phyloP scores from a whole-genome alignment of 92 coral and sea anemone genomes.

The Virgularia gustaviana region DNA sequence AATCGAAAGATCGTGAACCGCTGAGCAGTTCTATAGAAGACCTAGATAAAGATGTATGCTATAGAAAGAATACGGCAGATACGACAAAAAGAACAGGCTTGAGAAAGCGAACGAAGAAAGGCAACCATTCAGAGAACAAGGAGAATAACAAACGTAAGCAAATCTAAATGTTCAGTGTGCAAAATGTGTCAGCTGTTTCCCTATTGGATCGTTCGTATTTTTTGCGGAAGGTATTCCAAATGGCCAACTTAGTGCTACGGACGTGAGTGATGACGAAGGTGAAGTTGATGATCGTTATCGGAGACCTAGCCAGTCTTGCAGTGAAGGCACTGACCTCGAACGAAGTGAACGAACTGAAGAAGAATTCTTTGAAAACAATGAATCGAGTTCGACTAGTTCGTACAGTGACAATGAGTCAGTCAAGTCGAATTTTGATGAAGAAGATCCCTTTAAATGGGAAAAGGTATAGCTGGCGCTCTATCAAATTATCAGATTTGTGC shows the following conservation, averaged over 20 bases:
- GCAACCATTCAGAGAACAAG: background rate
- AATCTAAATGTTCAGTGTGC: background rate
- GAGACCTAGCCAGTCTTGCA: background rate
- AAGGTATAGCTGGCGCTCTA: constrained; percentile 43
- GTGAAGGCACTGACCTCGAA: constrained; percentile 29
- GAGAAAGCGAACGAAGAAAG: background rate
- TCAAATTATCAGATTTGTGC: background rate
- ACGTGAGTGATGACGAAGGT: constrained; percentile 40
- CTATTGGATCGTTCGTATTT: no score
- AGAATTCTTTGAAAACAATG: constrained; percentile 84
- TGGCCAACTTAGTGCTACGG: constrained; percentile 14
- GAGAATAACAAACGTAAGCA: background rate
- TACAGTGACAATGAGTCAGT: constrained; percentile 79
- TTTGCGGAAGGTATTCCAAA: no score
- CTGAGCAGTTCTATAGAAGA: constrained; percentile 9
- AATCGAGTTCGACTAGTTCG: constrained; percentile 79
- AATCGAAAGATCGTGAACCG: background rate
- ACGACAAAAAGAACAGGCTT: constrained; percentile 6
- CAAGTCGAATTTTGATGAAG: constrained; percentile 87
- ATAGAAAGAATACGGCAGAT: background rate
- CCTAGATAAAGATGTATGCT: background rate
- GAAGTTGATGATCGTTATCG: constrained; percentile 46
- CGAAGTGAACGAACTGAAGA: constrained; percentile 73
- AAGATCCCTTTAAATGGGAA: constrained; percentile 90
- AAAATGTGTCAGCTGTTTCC: no score